Base-by-base conservation (phyloP, 2,888 invertebrate species). In the Apotomis turbidana region DNA sequence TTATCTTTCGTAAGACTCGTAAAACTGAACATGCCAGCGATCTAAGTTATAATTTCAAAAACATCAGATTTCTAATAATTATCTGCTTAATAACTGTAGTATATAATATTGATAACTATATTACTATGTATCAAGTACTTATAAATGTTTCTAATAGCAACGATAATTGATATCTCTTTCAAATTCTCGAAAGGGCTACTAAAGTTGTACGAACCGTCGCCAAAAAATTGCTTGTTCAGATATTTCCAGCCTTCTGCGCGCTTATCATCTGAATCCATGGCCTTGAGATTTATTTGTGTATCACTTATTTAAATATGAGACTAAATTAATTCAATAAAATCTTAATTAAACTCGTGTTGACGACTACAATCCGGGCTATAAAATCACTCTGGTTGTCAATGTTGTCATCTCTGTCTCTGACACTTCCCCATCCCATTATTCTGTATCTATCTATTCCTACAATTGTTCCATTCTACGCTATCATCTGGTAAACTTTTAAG, bases 171-270 rank as follows among this genome's bases (percentile, higher is more conserved):
- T 49, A 57, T 62, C 10, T 62, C 36, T 38, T 12, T 38, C 2
- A 51, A 68, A 58, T 68, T 68, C 41, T 41, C 51, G 4, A 8
- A n/a, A 61, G 49, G 38, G 49, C 10, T 41, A 72, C 27, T 3
- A 58, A 68, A 38, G 12, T 15, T 76, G 70, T 80, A 91, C 92
- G 79, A 79, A 93, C 93, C 93, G 80, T 93, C 93, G 66, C 93
- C 93, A 76, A 93, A 93, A 85, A 87, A 93, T 78, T 93, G 93
- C 83, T 93, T 93, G 78, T 93, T 93, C 74, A 93, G 85, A 83
- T 90, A 93, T 78, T 93, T 93, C 93, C 93, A 93, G 77, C 93
- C 93, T 78, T 93, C 93, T 3, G 88, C 93, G 57, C 93, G 91
- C 46, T 91, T 91, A 70, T 90, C 92, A 67, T 90, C 91, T 27